Evolutionary conservation across 2,888 invertebrate genomes (phyloP).

Genomic region (Philaethria dido): DNA sequence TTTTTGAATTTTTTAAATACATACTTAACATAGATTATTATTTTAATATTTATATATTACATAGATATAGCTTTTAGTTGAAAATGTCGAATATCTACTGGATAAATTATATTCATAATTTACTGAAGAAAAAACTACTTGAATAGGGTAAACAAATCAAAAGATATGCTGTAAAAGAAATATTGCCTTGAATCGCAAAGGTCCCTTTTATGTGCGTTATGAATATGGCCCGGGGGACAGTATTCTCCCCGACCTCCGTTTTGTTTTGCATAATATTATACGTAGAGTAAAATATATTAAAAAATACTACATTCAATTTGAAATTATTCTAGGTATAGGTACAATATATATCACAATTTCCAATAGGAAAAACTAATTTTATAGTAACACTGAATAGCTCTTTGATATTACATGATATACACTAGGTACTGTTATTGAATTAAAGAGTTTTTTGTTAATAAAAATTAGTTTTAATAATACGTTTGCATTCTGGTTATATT

Average conservation of each 20-base stretch:
- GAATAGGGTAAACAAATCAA: constrained; percentile 31
- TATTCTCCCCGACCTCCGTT: constrained; percentile 33
- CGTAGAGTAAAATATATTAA: constrained; percentile 14
- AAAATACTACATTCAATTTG: background rate
- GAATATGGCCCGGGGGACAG: constrained; percentile 62
- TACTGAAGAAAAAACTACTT: constrained; percentile 9
- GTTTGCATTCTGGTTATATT: background rate
- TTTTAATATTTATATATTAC: too few relatives aligned
- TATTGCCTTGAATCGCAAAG: constrained; percentile 57
- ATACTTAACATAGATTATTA: too few relatives aligned
- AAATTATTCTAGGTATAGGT: too few relatives aligned
- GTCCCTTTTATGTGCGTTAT: constrained; percentile 64
- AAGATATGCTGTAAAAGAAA: constrained; percentile 47
- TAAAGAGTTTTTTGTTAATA: background rate
- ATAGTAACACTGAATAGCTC: background rate
- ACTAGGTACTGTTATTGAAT: background rate
- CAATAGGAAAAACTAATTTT: background rate
- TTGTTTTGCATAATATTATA: constrained; percentile 37
- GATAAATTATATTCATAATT: background rate
- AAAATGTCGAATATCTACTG: background rate
- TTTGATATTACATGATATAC: background rate
- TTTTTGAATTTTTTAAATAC: too few relatives aligned
- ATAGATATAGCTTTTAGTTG: too few relatives aligned
- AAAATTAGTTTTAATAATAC: background rate
- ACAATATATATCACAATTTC: background rate